These are phyloP conservation scores for Aphidius gifuensis DNA, from an alignment of 1,140 invertebrate genomes.

Conservation along the genomic window DNA sequence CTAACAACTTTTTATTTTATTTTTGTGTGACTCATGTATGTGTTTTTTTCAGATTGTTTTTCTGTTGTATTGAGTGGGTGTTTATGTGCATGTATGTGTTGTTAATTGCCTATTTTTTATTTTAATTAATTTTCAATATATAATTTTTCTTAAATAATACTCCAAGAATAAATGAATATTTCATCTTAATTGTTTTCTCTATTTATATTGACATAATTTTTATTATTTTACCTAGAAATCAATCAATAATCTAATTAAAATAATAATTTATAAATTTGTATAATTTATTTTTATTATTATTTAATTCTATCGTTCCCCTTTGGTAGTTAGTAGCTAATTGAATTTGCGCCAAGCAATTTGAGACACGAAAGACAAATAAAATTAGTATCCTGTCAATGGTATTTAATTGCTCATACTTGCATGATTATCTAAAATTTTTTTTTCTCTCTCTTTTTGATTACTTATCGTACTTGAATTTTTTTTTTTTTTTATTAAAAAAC, in stretches of 20 bases:
- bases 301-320: conserved; percentile 9
- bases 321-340: conserved; percentile 6
- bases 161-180: too few relatives aligned
- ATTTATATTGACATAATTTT: not conserved
- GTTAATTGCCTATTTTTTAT: conserved; percentile 7
- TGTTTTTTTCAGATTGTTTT: conserved; percentile 22
- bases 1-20: conserved; percentile 13
- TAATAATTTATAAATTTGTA: not conserved
- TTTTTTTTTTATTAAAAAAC: too few relatives aligned
- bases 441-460: too few relatives aligned
- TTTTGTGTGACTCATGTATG: conserved; percentile 26
- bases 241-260: too few relatives aligned
- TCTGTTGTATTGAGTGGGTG: conserved; percentile 25
- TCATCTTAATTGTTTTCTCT: not conserved
- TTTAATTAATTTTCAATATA: conserved; percentile 11
- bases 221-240: too few relatives aligned
- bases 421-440: too few relatives aligned
- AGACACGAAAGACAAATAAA: not conserved
- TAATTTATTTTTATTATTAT: conserved; percentile 8
- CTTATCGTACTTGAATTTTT: too few relatives aligned
- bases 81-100: conserved; percentile 14
- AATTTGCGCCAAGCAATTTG: conserved; percentile 10
- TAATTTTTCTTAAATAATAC: too few relatives aligned
- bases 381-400: not conserved
- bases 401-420: not conserved